Evolutionary conservation across 1,140 invertebrate genomes (phyloP).

Genomic region (Oryzaephilus surinamensis): DNA sequence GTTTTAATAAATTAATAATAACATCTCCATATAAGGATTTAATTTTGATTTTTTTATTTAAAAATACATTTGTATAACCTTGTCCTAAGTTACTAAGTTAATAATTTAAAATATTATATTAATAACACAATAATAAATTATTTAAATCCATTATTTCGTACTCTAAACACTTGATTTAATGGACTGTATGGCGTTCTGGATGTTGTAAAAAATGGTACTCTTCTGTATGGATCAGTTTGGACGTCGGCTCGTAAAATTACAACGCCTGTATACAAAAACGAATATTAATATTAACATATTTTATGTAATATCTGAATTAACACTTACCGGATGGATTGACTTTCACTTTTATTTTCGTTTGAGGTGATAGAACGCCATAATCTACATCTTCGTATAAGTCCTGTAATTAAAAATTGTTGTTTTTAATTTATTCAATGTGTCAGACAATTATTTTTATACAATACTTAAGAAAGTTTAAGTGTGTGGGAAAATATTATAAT

Average conservation of each 20-base stretch:
- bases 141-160: conserved; percentile 33
- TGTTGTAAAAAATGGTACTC: conserved; percentile 40
- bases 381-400: conserved; percentile 79
- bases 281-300: conserved; percentile 7
- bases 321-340: conserved; percentile 81
- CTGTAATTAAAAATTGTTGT: conserved; percentile 43
- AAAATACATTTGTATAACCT: conserved; percentile 23
- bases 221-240: conserved; percentile 47
- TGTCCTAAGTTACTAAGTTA: conserved; percentile 9
- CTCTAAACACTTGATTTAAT: conserved; percentile 46
- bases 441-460: no score
- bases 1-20: conserved; percentile 4
- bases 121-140: no score
- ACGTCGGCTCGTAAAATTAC: conserved; percentile 74
- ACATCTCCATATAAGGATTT: background rate
- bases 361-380: conserved; percentile 69
- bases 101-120: conserved; percentile 1
- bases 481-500: no score
- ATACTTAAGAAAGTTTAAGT: no score
- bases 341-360: conserved; percentile 83
- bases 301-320: background rate
- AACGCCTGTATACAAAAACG: conserved; percentile 45
- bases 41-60: conserved; percentile 18
- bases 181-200: conserved; percentile 50
- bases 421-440: no score